phyloP scores from a whole-genome alignment of 2,113 vertebrate species.

The Penelope pileata region DNA sequence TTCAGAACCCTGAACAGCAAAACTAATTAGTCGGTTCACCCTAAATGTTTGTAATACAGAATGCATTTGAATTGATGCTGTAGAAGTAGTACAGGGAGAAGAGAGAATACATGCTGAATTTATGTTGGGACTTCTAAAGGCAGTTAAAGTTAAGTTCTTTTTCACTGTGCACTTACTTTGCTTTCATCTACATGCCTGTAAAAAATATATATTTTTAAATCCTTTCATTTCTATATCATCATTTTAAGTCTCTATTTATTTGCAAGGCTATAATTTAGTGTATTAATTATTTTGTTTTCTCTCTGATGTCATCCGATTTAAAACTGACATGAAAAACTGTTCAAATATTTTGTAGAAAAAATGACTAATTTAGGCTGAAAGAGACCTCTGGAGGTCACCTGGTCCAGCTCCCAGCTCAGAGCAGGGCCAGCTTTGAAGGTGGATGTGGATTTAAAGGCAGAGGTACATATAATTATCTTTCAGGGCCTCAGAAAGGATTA shows the following conservation, averaged over 20 bases:
- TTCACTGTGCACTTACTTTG: background rate
- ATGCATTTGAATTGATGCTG: background rate
- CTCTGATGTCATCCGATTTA: background rate
- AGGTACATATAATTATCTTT: background rate
- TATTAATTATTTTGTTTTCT: background rate
- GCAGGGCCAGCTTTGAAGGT: background rate
- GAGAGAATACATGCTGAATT: background rate
- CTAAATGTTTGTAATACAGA: fast-evolving
- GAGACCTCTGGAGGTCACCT: background rate
- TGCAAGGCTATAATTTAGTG: background rate
- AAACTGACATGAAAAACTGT: background rate
- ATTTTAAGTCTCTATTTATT: background rate
- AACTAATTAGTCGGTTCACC: background rate
- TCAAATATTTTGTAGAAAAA: background rate
- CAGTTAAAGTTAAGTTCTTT: background rate
- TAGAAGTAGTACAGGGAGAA: background rate
- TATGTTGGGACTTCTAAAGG: background rate
- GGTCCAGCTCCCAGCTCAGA: background rate
- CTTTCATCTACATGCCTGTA: background rate
- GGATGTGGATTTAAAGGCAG: background rate
- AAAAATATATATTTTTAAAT: background rate
- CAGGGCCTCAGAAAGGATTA: background rate
- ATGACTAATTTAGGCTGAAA: background rate
- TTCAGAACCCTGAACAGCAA: background rate
- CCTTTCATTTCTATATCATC: background rate